Evolutionary conservation across 1,140 invertebrate species (phyloP), one percentile per base, ranked within the genome.

Genomic region (Drosophila pruinosa): DNA sequence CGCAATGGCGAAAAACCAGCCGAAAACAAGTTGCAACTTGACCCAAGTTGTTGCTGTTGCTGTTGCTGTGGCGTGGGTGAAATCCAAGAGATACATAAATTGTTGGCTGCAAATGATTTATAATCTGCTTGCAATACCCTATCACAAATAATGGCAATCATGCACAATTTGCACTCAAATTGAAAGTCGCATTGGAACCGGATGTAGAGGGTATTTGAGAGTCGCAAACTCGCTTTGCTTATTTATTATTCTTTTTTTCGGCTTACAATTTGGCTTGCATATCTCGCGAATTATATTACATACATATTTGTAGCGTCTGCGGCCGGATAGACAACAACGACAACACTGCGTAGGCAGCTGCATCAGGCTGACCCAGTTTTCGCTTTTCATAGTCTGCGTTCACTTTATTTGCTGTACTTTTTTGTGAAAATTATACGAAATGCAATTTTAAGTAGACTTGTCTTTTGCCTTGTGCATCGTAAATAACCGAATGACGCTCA

Each of bases 361-460:
- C 81, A 88, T 81, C 82, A 85, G 81, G 82, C 88, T 81, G 81
- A 85, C 81, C 81, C 81, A 85, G 81, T 85, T 85, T 85, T 85
- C 81, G 82, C 80, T 85, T 85, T 85, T 71, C 61, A 65, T 71
- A 69, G 48, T 78, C 75, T 78, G 63, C 75, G 54, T 77, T 71
- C 45, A 21, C 12, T 8, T 10, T 69, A 63, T 68, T 61, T 78
- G 72, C 68, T 69, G 62, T 36, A 43, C 38, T 39, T 68, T 47
- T 77, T 59, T 83, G 80, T 80, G 80, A 39, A 83, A 86, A 83
- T 83, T 86, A 86, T 86, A 75, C 47, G 80, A 82, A 68, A 78
- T 83, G 81, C 79, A 83, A 65, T 82, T 75, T 61, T 71, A 74
- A 59, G 57, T 78, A 70, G 72, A 85, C 72, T 62, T 72, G 65